Conservation (phyloP, 1,140 invertebrate species). For the Eriosoma lanigerum region DNA sequence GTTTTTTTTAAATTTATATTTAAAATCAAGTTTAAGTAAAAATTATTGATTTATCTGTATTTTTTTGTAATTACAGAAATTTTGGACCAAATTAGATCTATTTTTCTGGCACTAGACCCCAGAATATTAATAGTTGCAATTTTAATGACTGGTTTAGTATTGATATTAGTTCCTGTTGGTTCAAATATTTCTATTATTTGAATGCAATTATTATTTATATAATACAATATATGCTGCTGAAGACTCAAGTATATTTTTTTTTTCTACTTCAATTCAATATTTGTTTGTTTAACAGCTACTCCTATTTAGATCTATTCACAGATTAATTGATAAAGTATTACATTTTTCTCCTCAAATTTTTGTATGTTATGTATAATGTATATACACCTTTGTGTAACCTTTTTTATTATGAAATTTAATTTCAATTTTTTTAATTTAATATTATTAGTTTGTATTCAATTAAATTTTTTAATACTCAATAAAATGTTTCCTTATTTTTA, state of each 20-base stretch:
- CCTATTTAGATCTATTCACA: background rate
- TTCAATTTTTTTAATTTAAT: background rate
- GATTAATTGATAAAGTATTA: background rate
- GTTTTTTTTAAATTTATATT: too few relatives aligned
- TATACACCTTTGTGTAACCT: slow-evolving; percentile 26
- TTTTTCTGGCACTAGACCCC: background rate
- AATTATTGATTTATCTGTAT: too few relatives aligned
- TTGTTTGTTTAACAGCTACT: background rate
- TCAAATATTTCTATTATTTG: background rate
- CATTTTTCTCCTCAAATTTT: background rate
- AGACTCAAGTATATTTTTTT: slow-evolving; percentile 27
- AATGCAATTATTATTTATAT: slow-evolving; percentile 6
- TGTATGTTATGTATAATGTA: slow-evolving; percentile 45
- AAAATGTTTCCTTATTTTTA: slow-evolving; percentile 10
- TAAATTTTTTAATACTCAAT: background rate
- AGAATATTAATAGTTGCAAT: slow-evolving; percentile 29
- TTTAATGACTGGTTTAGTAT: slow-evolving; percentile 33
- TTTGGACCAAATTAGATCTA: slow-evolving; percentile 22
- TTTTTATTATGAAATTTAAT: background rate
- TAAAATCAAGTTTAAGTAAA: too few relatives aligned
- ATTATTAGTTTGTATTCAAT: slow-evolving; percentile 13
- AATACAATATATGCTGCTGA: background rate
- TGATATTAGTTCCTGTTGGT: background rate
- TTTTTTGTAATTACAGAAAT: slow-evolving; percentile 44
- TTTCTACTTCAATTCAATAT: background rate